Percentiles rank a stretch among this genome's conserved stretches.
These are phyloP conservation scores for Patella ulyssiponensis DNA, from an alignment of 2,888 invertebrate species.

Conservation along the genomic window DNA sequence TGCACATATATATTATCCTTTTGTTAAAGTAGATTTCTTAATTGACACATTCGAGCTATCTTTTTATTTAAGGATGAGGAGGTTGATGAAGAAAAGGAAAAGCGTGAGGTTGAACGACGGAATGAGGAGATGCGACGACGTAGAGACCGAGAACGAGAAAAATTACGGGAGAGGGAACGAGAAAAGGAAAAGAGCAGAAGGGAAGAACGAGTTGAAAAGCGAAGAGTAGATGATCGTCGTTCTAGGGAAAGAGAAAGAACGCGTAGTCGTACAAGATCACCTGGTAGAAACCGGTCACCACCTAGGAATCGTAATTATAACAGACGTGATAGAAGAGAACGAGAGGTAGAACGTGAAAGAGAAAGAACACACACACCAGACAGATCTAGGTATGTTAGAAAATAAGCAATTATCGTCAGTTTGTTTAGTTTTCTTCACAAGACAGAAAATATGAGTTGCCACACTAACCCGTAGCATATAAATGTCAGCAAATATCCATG, in stretches of 20 bases:
- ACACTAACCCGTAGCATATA: too few relatives aligned
- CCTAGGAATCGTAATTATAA: not conserved
- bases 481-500: too few relatives aligned
- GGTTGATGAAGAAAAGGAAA: slow-evolving; percentile 77
- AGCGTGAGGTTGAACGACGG: slow-evolving; percentile 51
- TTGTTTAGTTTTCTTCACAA: too few relatives aligned
- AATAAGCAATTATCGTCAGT: too few relatives aligned
- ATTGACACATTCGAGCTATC: not conserved
- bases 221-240: slow-evolving; percentile 53
- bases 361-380: slow-evolving; percentile 69
- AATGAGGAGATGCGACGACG: slow-evolving; percentile 59
- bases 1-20: not conserved
- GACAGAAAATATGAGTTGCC: too few relatives aligned
- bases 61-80: slow-evolving; percentile 79
- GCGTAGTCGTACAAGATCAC: slow-evolving; percentile 4
- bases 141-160: slow-evolving; percentile 69
- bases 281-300: not conserved
- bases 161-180: slow-evolving; percentile 67
- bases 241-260: not conserved
- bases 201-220: slow-evolving; percentile 50
- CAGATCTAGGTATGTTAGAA: not conserved
- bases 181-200: slow-evolving; percentile 60
- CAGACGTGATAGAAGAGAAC: slow-evolving; percentile 25
- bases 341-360: slow-evolving; percentile 63
- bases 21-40: too few relatives aligned